A percentile compares a stretch with the other conserved stretches of the same genome.
phyloP scores from a whole-genome alignment of 2,888 invertebrate genomes.

The Tetranychus piercei region DNA sequence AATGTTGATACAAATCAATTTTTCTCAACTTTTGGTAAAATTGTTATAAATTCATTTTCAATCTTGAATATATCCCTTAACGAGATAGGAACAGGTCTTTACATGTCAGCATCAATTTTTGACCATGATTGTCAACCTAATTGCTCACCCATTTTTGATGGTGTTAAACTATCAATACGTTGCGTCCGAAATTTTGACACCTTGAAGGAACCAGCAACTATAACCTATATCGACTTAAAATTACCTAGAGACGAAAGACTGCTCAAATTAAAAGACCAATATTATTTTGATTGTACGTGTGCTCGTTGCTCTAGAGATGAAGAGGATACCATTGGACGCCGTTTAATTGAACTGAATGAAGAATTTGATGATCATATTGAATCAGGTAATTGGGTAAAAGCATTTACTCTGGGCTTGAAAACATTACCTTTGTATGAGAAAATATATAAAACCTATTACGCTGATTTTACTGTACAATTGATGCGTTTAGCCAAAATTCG shows the following conservation, averaged over 20 bases:
- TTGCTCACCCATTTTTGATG: conserved; percentile 65
- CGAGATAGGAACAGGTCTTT: conserved; percentile 66
- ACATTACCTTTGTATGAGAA: conserved; percentile 15
- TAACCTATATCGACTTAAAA: conserved; percentile 70
- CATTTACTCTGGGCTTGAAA: conserved; percentile 11
- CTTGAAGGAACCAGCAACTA: conserved; percentile 44
- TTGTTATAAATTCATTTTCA: conserved; percentile 73
- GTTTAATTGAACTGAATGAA: conserved; percentile 9
- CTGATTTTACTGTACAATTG: conserved; percentile 53
- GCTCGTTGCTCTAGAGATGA: conserved; percentile 38
- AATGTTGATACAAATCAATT: conserved; percentile 10
- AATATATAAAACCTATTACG: conserved; percentile 50
- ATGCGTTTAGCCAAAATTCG: conserved; percentile 62
- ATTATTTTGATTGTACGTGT: conserved; percentile 75
- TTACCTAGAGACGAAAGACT: conserved; percentile 50
- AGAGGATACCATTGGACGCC: not conserved
- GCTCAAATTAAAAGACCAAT: conserved; percentile 50
- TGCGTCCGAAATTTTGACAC: conserved; percentile 45
- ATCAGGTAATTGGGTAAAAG: conserved; percentile 13
- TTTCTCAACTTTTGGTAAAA: conserved; percentile 38
- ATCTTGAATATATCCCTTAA: conserved; percentile 65
- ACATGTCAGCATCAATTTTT: conserved; percentile 60
- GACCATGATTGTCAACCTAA: conserved; percentile 81
- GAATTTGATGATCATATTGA: conserved; percentile 17
- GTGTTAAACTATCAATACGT: conserved; percentile 54